Percentiles rank a stretch among this genome's conserved stretches.
These are phyloP conservation scores for Todiramphus saurophagus DNA, from an alignment of 2,113 vertebrate species.

Conservation along the genomic window DNA sequence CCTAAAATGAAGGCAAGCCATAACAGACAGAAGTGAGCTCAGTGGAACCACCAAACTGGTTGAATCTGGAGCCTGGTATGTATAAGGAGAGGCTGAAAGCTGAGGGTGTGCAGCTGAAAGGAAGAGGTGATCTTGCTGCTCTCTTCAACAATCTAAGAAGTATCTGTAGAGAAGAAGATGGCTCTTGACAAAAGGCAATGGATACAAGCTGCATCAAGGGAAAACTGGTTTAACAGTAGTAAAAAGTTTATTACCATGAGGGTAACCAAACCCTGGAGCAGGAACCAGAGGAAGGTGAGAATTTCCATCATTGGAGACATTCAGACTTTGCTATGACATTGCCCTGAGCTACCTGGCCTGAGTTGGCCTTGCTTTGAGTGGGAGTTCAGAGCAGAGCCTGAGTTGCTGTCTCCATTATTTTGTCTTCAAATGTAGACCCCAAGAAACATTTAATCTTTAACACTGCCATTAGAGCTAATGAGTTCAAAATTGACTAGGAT, in stretches of 20 bases:
- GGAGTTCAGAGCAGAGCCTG: not conserved
- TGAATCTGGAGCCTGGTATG: not conserved
- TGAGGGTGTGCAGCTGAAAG: not conserved
- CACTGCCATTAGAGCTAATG: too few species aligned
- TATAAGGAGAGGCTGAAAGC: not conserved
- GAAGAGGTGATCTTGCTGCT: not conserved
- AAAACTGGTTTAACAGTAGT: not conserved
- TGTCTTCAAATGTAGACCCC: not conserved
- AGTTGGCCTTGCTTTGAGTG: not conserved
- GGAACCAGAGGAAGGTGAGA: not conserved
- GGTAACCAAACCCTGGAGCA: not conserved
- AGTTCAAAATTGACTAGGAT: not conserved
- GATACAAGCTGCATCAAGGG: not conserved
- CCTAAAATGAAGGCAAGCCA: not conserved
- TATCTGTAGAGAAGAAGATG: not conserved
- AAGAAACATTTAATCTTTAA: not conserved
- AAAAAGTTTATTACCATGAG: not conserved
- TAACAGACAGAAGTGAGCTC: not conserved
- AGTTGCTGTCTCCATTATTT: not conserved
- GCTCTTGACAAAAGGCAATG: not conserved
- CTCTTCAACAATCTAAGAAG: rapidly evolving
- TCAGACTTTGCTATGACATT: not conserved
- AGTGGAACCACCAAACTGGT: not conserved
- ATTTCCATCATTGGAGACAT: not conserved
- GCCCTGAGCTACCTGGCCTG: not conserved